Evolutionary conservation across 2,797 vertebrate genomes (phyloP).

Genomic region (Toxotes lorentzi): DNA sequence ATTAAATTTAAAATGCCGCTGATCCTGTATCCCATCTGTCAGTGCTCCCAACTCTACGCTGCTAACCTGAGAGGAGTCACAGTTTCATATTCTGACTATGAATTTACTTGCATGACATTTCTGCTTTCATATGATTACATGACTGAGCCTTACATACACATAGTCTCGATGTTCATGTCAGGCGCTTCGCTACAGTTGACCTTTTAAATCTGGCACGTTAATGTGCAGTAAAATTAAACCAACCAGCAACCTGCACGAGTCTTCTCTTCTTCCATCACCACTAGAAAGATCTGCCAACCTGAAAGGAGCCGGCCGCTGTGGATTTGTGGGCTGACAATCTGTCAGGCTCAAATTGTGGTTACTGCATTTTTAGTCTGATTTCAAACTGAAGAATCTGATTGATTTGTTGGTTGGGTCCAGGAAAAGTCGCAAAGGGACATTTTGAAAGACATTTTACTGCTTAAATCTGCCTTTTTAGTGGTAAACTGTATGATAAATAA

Average conservation of each 20-base stretch:
- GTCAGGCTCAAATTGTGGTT: constrained; percentile 13
- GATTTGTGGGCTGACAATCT: constrained; percentile 27
- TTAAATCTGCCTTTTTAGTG: not conserved
- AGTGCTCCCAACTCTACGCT: not conserved
- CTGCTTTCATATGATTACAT: constrained; percentile 11
- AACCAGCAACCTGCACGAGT: constrained; percentile 5
- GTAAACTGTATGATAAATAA: not conserved
- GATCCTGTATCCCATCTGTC: constrained; percentile 28
- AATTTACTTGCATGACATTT: constrained; percentile 7
- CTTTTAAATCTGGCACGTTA: constrained; percentile 27
- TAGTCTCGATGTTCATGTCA: constrained; percentile 13
- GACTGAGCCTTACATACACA: not conserved
- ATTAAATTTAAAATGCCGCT: constrained; percentile 25
- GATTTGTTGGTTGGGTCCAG: constrained; percentile 4
- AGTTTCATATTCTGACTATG: not conserved
- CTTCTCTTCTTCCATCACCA: constrained; percentile 21
- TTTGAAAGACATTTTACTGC: constrained; percentile 1
- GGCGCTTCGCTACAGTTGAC: constrained; percentile 32
- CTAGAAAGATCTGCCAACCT: constrained; percentile 21
- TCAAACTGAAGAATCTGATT: not conserved
- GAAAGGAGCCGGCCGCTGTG: constrained; percentile 10
- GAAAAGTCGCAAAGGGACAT: constrained; percentile 8
- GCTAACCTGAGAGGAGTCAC: constrained; percentile 15
- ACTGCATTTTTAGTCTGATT: constrained; percentile 21
- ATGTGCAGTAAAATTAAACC: constrained; percentile 29